A percentile compares a stretch with the other conserved stretches of the same genome.
phyloP scores from a whole-genome alignment of 2,113 vertebrate genomes.

The Tragelaphus scriptus region DNA sequence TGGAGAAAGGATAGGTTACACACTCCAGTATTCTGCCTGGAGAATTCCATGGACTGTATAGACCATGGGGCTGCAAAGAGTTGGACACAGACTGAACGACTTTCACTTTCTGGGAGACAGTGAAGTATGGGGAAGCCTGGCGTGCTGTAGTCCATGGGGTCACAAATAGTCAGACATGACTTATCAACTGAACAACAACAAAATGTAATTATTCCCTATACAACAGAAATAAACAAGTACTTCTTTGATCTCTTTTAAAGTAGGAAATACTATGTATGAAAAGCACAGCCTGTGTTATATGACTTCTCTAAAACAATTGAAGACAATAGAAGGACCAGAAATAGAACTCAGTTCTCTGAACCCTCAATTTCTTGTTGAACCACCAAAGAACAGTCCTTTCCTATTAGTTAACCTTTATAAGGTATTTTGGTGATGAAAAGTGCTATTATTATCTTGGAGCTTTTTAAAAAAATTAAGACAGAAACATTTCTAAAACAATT shows the following conservation, averaged over 20 bases:
- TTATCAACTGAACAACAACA: not conserved
- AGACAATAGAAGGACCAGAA: constrained; percentile 9
- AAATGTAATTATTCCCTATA: not conserved
- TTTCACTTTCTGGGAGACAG: not conserved
- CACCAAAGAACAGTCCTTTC: constrained; percentile 57
- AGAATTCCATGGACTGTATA: not conserved
- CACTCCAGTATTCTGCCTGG: not conserved
- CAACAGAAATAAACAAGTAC: not conserved
- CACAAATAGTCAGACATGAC: not conserved
- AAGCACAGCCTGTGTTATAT: not conserved
- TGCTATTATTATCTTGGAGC: constrained; percentile 57
- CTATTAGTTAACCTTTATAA: constrained; percentile 51
- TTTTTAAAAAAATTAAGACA: constrained; percentile 53
- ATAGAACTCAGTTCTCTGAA: constrained; percentile 49
- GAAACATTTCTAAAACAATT: constrained; percentile 74
- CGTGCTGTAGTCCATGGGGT: not conserved
- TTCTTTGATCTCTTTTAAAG: not conserved
- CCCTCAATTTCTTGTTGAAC: constrained; percentile 51
- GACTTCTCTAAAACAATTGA: constrained; percentile 7
- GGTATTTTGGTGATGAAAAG: constrained; percentile 46
- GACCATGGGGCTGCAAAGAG: not conserved
- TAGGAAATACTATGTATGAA: not conserved
- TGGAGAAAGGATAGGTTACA: not conserved
- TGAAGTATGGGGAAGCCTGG: not conserved
- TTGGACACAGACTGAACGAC: rapidly evolving